Evolutionary conservation across 1,140 invertebrate genomes (phyloP).

Genomic region (Orchestia grillus): DNA sequence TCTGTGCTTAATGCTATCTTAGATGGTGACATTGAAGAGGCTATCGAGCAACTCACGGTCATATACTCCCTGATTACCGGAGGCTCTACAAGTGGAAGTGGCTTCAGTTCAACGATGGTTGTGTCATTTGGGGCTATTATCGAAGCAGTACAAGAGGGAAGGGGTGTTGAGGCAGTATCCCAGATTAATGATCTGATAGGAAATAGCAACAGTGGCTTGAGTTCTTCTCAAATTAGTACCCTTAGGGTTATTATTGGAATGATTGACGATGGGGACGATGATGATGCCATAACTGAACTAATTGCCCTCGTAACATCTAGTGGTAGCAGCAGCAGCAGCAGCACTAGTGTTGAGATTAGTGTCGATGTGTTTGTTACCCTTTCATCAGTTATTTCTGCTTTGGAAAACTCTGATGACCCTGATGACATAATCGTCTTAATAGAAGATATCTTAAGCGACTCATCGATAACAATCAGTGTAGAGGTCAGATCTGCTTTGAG

Average conservation of each 20-base stretch:
- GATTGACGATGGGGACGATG: not conserved
- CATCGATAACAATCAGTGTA: not conserved
- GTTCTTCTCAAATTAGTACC: not conserved
- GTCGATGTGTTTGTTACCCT: no score
- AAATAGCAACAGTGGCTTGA: not conserved
- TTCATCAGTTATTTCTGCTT: not conserved
- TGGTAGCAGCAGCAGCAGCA: conserved; percentile 24
- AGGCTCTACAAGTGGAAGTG: not conserved
- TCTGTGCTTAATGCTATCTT: not conserved
- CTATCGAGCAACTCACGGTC: not conserved
- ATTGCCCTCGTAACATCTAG: not conserved
- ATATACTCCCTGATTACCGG: not conserved
- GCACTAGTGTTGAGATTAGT: not conserved
- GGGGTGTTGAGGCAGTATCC: not conserved
- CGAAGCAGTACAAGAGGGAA: not conserved
- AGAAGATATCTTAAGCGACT: not conserved
- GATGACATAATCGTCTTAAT: not conserved
- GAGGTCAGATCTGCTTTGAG: not conserved
- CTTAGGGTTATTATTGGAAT: not conserved
- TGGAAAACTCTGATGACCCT: not conserved
- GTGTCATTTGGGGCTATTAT: not conserved
- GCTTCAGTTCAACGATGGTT: not conserved
- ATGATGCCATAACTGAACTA: not conserved
- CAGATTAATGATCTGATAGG: not conserved
- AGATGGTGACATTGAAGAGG: not conserved